Evolutionary conservation across 2,113 vertebrate genomes (phyloP).

Genomic region (Sylvilagus bachmani): DNA sequence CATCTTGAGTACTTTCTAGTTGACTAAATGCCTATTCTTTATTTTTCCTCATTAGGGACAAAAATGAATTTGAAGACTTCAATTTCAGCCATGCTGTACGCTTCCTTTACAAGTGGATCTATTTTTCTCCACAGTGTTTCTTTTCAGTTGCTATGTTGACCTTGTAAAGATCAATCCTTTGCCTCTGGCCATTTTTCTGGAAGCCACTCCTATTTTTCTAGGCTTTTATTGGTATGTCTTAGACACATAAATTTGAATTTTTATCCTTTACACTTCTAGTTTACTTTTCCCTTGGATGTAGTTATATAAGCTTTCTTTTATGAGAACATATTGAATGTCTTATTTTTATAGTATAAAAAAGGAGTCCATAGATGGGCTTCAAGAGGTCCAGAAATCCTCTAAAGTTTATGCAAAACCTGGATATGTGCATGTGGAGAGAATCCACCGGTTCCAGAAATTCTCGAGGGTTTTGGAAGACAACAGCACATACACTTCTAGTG

Average conservation of each 20-base stretch:
- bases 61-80: background rate
- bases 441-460: conserved; percentile 47
- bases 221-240: conserved; percentile 45
- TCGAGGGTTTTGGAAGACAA: conserved; percentile 21
- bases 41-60: conserved; percentile 42
- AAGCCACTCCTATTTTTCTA: conserved; percentile 49
- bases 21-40: conserved; percentile 42
- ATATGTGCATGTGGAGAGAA: conserved; percentile 47
- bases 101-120: conserved; percentile 45
- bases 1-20: background rate
- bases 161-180: conserved; percentile 11
- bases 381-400: conserved; percentile 53
- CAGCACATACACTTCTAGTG: background rate
- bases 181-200: conserved; percentile 50
- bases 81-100: conserved; percentile 13
- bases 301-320: conserved; percentile 62
- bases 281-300: conserved; percentile 59
- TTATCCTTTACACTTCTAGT: conserved; percentile 61
- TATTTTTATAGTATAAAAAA: conserved; percentile 66
- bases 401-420: conserved; percentile 57
- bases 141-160: conserved; percentile 33
- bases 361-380: conserved; percentile 45
- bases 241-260: conserved; percentile 40
- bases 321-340: conserved; percentile 55
- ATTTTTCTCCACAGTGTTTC: background rate